Evolutionary conservation across 2,113 vertebrate genomes (phyloP), one percentile per base, ranked within the genome.

Genomic region (Datnioides undecimradiatus): DNA sequence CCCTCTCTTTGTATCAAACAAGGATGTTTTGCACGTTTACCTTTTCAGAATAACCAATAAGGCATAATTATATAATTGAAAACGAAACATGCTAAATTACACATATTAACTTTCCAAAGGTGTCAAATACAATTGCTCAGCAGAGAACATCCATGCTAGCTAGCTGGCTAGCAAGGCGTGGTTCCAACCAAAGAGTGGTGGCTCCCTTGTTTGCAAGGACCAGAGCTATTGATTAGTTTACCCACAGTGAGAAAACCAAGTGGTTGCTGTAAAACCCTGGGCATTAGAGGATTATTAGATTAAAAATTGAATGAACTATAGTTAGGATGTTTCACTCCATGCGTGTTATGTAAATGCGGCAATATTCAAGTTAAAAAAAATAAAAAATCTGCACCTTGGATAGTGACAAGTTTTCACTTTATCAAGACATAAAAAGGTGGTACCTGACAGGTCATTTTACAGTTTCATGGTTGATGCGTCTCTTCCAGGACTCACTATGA

Each of bases 131-230:
- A n/a, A n/a, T n/a, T n/a, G n/a, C n/a, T n/a, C n/a, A n/a, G n/a
- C n/a, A n/a, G n/a, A n/a, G n/a, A n/a, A n/a, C n/a, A n/a, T n/a
- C n/a, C n/a, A n/a, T n/a, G n/a, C n/a, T n/a, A n/a, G n/a, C n/a
- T n/a, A n/a, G n/a, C n/a, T n/a, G n/a, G n/a, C n/a, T n/a, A 0
- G 6, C 12, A 10, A 25, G 2, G 43, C 33, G 7, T 9, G 25
- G 14, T 9, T 16, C 23, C 34, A 9, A 9, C 1, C 36, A 27
- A 62, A 3, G 1, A 27, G 38, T 10, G 1, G 25, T 9, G 5
- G 5, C 25, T 29, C 1, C 19, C 25, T 63, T 11, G 16, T 41
- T 62, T 2, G 21, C 14, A 8, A 29, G 23, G 23, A 27, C n/a
- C 23, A 40, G n/a, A 67, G 46, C n/a, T 67, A 11, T 8, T 25